These are phyloP conservation scores for Heliconius hewitsoni DNA, from an alignment of 1,140 invertebrate genomes.

Conservation along the genomic window DNA sequence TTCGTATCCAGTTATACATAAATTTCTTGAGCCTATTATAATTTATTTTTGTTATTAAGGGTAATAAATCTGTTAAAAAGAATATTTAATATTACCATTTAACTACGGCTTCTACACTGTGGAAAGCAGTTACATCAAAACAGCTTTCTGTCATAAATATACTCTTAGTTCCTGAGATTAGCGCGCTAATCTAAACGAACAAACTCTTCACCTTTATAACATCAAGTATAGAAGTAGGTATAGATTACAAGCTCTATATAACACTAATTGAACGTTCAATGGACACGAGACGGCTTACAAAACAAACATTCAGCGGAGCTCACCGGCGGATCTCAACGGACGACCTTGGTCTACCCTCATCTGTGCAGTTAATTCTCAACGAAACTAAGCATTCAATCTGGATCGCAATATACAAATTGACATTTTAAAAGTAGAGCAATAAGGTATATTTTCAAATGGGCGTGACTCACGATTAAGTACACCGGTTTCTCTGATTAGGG, in stretches of 20 bases:
- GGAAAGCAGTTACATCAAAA: no score
- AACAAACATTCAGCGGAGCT: slow-evolving; percentile 33
- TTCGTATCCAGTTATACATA: no score
- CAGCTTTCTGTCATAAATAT: no score
- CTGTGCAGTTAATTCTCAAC: slow-evolving; percentile 26
- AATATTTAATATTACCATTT: no score
- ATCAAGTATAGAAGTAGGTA: not conserved
- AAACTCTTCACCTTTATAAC: no score
- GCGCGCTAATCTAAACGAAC: no score
- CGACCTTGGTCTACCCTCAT: slow-evolving; percentile 72
- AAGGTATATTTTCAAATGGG: slow-evolving; percentile 28
- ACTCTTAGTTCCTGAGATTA: not conserved
- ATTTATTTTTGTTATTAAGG: no score
- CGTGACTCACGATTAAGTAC: slow-evolving; percentile 19
- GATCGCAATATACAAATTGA: slow-evolving; percentile 16
- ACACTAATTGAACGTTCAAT: not conserved
- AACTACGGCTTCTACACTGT: no score
- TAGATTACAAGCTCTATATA: not conserved
- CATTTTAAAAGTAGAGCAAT: slow-evolving; percentile 25
- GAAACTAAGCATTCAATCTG: slow-evolving; percentile 28
- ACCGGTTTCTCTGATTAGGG: slow-evolving; percentile 40
- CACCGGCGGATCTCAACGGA: slow-evolving; percentile 58
- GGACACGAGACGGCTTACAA: not conserved
- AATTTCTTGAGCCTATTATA: no score
- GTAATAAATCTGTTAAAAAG: no score